A percentile compares a stretch with the other conserved stretches of the same genome.
Conservation (phyloP, 2,113 vertebrate genomes). For the Blennius ocellaris region DNA sequence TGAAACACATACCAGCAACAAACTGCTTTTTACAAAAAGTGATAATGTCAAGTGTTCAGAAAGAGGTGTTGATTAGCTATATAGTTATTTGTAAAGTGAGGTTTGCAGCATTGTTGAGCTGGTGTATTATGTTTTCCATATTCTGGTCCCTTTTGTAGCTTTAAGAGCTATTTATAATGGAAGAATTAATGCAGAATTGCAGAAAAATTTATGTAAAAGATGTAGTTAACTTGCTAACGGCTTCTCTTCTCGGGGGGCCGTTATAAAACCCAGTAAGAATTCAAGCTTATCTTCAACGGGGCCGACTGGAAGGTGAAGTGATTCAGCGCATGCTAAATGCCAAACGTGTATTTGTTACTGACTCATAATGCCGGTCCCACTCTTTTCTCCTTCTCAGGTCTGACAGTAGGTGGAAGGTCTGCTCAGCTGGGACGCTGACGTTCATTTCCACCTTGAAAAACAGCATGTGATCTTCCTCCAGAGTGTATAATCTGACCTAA, state of each 20-base stretch:
- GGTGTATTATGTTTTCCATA: too few relatives aligned
- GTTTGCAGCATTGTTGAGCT: too few relatives aligned
- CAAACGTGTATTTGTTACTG: constrained; percentile 67
- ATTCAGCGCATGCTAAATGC: background rate
- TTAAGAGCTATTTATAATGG: too few relatives aligned
- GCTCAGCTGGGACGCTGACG: constrained; percentile 79
- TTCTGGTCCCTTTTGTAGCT: too few relatives aligned
- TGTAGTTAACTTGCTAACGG: background rate
- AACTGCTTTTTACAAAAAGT: too few relatives aligned
- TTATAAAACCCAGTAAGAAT: background rate
- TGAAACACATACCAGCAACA: too few relatives aligned
- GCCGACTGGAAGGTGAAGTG: background rate
- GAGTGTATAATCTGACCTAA: constrained; percentile 90
- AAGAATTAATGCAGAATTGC: too few relatives aligned
- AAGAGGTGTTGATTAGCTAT: too few relatives aligned
- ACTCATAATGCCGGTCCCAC: constrained; percentile 93
- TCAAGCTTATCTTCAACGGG: background rate
- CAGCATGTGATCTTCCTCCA: constrained; percentile 93
- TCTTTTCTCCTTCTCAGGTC: constrained; percentile 89
- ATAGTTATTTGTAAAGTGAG: too few relatives aligned
- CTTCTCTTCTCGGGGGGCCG: background rate
- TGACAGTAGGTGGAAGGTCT: constrained; percentile 90
- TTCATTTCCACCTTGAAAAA: constrained; percentile 92
- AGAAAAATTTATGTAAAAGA: background rate
- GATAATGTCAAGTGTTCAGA: too few relatives aligned